phyloP scores from a whole-genome alignment of 2,113 vertebrate genomes.

The Penelope pileata region DNA sequence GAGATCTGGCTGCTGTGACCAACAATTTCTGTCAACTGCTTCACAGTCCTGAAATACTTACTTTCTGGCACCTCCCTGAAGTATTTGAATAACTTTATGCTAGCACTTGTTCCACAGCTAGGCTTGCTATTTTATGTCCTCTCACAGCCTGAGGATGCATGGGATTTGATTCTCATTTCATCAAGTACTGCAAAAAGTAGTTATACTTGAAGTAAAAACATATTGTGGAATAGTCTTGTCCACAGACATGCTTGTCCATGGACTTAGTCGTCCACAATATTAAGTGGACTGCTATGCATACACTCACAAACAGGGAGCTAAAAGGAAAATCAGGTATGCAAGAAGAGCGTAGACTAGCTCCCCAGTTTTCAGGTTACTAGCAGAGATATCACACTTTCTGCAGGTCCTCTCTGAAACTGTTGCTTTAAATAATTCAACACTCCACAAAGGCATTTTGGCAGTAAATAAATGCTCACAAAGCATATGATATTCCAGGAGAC shows the following conservation, averaged over 20 bases:
- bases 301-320: background rate
- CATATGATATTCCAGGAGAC: background rate
- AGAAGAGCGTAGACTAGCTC: background rate
- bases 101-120: background rate
- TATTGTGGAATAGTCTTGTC: background rate
- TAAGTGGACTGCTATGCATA: background rate
- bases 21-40: background rate
- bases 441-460: background rate
- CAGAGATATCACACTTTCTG: background rate
- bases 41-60: background rate
- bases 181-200: background rate
- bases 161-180: background rate
- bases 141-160: background rate
- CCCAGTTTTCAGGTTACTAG: background rate
- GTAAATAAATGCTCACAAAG: background rate
- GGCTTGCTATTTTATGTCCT: background rate
- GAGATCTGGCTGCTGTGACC: background rate
- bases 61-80: background rate
- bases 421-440: conserved; percentile 16
- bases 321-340: background rate
- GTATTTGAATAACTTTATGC: background rate
- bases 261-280: background rate
- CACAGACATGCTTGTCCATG: background rate
- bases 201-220: background rate
- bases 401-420: background rate